phyloP scores from a whole-genome alignment of 1,140 invertebrate genomes.

The Solen grandis region DNA sequence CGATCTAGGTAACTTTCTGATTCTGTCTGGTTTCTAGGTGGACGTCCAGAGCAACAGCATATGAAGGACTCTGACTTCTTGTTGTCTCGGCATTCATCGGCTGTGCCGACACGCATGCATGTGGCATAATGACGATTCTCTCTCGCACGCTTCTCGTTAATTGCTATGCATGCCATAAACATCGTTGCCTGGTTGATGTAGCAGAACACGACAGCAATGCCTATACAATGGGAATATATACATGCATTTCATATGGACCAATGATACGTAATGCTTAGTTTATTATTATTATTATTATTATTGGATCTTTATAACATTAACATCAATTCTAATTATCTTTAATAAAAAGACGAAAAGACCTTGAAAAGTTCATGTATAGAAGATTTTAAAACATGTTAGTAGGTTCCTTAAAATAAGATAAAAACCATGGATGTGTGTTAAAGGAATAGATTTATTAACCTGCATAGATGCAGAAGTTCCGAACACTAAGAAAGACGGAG shows the following conservation, averaged over 20 bases:
- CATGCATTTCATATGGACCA: too few species aligned
- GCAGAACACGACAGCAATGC: constrained; percentile 94
- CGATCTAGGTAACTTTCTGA: constrained; percentile 63
- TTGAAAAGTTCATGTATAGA: too few species aligned
- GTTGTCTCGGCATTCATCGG: constrained; percentile 30
- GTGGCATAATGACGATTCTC: constrained; percentile 91
- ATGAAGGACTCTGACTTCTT: constrained; percentile 48
- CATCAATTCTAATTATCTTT: too few species aligned
- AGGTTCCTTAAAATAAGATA: too few species aligned
- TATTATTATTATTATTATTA: too few species aligned
- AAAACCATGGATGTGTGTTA: too few species aligned
- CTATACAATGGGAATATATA: too few species aligned
- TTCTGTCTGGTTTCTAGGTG: constrained; percentile 40
- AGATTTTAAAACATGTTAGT: too few species aligned
- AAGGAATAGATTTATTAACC: constrained; percentile 82
- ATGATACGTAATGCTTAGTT: too few species aligned
- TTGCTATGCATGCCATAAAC: constrained; percentile 94
- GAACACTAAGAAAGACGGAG: constrained; percentile 95
- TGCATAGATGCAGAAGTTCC: constrained; percentile 98
- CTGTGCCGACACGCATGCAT: constrained; percentile 79
- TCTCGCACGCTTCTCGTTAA: constrained; percentile 93
- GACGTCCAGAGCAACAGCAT: constrained; percentile 55
- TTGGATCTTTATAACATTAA: too few species aligned
- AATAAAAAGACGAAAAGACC: too few species aligned
- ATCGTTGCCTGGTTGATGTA: constrained; percentile 98